Percentiles rank a stretch among this genome's conserved stretches.
These are phyloP conservation scores for Solen grandis DNA, from an alignment of 1,140 invertebrate genomes.

Conservation along the genomic window DNA sequence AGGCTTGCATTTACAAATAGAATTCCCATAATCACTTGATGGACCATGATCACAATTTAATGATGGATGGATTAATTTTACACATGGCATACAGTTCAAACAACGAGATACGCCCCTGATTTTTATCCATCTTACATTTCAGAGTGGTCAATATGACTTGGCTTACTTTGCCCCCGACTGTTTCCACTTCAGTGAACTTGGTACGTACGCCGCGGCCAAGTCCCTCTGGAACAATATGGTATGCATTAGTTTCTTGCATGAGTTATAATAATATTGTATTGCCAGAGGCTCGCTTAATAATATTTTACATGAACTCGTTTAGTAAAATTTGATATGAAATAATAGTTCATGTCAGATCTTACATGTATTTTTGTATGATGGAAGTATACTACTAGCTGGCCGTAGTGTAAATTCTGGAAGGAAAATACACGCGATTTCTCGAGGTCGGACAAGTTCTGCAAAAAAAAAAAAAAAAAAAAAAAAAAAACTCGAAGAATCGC, in stretches of 20 bases:
- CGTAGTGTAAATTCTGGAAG: not conserved
- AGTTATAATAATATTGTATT: not conserved
- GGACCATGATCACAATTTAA: no score
- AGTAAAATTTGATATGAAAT: no score
- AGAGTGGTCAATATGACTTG: constrained; percentile 80
- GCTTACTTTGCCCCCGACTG: constrained; percentile 86
- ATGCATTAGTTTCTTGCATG: not conserved
- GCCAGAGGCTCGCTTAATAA: no score
- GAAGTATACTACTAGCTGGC: not conserved
- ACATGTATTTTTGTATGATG: not conserved
- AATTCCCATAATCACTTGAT: no score
- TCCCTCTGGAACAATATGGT: constrained; percentile 76
- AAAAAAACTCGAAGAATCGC: no score
- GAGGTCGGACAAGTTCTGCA: no score
- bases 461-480: no score
- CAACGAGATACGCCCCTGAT: constrained; percentile 47
- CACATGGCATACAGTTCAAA: no score
- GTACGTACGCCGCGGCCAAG: constrained; percentile 81
- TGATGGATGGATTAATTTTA: no score
- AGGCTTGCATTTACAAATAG: no score
- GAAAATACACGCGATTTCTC: not conserved
- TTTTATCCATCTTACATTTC: constrained; percentile 77
- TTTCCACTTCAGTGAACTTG: constrained; percentile 86
- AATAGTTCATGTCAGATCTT: not conserved
- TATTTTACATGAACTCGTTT: no score